Percentiles rank a stretch among this genome's conserved stretches.
Evolutionary conservation across 2,797 vertebrate species (phyloP).

Genomic region (Hafferia zeledoni): DNA sequence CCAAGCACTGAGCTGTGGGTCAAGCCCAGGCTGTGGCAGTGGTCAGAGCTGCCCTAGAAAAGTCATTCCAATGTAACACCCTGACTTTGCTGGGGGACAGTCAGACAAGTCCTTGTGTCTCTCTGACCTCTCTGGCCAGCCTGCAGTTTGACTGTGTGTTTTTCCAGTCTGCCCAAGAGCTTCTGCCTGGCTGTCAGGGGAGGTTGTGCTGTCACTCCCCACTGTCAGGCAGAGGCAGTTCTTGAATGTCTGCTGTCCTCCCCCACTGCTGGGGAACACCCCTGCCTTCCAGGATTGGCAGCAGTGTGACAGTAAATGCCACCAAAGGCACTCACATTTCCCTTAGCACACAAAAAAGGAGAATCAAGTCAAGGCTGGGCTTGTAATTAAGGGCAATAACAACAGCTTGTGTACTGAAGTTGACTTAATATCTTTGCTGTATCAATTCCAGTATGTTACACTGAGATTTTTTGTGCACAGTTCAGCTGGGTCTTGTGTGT

Average conservation of each 20-base stretch:
- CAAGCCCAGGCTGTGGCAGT: neutral
- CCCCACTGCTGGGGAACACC: neutral
- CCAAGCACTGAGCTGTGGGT: neutral
- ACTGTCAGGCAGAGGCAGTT: neutral
- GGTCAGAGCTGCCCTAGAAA: neutral
- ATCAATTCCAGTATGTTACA: neutral
- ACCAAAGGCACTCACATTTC: neutral
- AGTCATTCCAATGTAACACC: neutral
- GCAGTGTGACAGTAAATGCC: neutral
- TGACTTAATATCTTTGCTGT: neutral
- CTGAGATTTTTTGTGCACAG: neutral
- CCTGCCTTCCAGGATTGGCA: neutral
- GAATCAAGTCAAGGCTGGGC: neutral
- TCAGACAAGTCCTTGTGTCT: neutral
- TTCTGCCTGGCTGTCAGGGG: neutral
- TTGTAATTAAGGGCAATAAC: neutral
- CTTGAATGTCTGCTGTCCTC: neutral
- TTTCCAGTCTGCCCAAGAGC: neutral
- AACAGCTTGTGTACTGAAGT: neutral
- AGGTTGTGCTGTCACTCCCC: neutral
- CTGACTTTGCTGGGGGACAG: neutral
- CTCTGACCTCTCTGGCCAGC: neutral
- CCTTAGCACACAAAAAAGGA: neutral
- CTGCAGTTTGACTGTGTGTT: accelerated
- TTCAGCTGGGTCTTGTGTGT: neutral